Base-by-base conservation (phyloP, 2,113 vertebrate genomes). In the Hemiprocne comata region DNA sequence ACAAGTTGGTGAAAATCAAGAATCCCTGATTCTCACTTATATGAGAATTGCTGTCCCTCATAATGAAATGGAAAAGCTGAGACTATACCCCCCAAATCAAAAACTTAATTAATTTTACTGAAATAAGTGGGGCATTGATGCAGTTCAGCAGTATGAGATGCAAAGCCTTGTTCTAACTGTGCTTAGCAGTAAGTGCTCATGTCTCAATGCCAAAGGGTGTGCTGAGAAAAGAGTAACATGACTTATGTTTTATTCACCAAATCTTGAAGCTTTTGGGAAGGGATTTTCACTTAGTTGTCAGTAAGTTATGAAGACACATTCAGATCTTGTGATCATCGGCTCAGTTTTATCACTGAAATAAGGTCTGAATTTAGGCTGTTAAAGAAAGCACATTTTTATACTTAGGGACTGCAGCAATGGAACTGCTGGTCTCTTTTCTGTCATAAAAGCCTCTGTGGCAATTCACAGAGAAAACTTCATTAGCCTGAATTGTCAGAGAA, bases 401-500 rank as follows among this genome's bases (percentile, higher is more conserved):
- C 66, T 89, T 44, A 40, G 67, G 62, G 58, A 93, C 36, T 82
- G 34, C 31, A 60, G 85, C 8, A 5, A n/a, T 90, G 60, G 58
- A 93, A 73, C 66, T 94, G 13, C 78, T 67, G 67, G 85, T 95
- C 91, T 93, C 94, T 91, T 58, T 93, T 71, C 91, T 95, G 81
- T 93, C 91, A 89, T 95, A 97, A 95, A 95, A 91, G 3, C 28
- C 64, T 85, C 91, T 62, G 50, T 83, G 81, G 89, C 74, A 91
- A 94, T 95, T 95, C 91, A 79, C 66, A 94, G 89, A 58, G 87
- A 89, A 91, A 94, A 85, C 85, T 93, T 93, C 91, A 95, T 95
- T 97, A 96, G 77, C 89, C 85, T 89, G 74, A 90, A 97, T 94
- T 81, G 89, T 64, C 69, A 95, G 79, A 74, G 89, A 92, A 92